These are phyloP conservation scores for Drosophila nasuta DNA, from an alignment of 1,140 invertebrate species.

Conservation along the genomic window DNA sequence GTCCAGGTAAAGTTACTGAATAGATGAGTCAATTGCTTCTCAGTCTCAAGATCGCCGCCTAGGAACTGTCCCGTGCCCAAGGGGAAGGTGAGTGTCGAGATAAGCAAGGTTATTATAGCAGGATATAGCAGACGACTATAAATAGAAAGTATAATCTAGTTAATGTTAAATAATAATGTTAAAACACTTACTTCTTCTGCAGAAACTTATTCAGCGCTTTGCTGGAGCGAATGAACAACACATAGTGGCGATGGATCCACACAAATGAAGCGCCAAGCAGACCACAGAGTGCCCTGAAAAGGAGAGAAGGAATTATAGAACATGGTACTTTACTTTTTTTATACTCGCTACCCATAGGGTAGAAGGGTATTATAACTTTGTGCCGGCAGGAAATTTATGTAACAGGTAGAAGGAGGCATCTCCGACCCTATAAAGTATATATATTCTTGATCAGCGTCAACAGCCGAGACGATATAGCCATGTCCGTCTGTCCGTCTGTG, in stretches of 20 bases:
- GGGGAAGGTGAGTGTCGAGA: conserved; percentile 94
- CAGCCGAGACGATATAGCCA: too few relatives aligned
- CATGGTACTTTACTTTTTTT: neutral
- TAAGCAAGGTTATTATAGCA: conserved; percentile 91
- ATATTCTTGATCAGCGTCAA: too few relatives aligned
- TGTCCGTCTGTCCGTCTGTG: too few relatives aligned
- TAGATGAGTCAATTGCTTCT: conserved; percentile 92
- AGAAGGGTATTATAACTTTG: too few relatives aligned
- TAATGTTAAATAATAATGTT: too few relatives aligned
- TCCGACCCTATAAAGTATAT: too few relatives aligned
- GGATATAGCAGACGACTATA: conserved; percentile 95
- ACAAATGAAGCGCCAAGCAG: conserved; percentile 97
- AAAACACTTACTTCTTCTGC: conserved; percentile 95
- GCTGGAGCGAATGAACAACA: conserved; percentile 97
- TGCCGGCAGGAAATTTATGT: too few relatives aligned
- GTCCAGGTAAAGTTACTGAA: conserved; percentile 99
- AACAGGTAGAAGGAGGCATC: too few relatives aligned
- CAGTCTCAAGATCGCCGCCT: conserved; percentile 94
- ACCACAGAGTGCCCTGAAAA: conserved; percentile 88
- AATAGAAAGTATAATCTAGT: conserved; percentile 8
- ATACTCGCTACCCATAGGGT: too few relatives aligned
- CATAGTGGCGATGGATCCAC: conserved; percentile 96
- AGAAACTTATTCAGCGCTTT: conserved; percentile 96
- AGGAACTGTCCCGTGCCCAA: conserved; percentile 94
- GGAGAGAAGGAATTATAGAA: neutral